These are phyloP conservation scores for Hippocampus comes DNA, from an alignment of 2,113 vertebrate species.

Conservation along the genomic window DNA sequence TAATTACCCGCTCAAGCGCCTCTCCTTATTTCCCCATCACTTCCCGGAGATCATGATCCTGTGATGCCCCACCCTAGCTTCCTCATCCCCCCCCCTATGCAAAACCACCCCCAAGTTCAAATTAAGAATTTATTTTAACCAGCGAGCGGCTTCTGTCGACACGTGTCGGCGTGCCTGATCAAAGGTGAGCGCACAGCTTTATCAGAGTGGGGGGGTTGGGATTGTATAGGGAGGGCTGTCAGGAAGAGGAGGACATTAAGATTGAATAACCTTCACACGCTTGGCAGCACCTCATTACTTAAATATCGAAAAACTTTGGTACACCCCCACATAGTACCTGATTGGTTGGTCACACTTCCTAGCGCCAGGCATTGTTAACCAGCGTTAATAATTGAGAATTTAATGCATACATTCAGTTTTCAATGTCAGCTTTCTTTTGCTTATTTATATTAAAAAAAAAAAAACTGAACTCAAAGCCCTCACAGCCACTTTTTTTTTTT, in stretches of 20 bases:
- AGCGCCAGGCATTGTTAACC: conserved; percentile 61
- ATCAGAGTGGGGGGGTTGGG: conserved; percentile 67
- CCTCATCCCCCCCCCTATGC: conserved; percentile 13
- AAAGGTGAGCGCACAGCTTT: conserved; percentile 73
- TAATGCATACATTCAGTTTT: not conserved
- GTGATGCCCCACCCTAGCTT: conserved; percentile 30
- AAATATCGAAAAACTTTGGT: conserved; percentile 72
- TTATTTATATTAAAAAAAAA: too few species aligned
- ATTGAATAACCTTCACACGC: conserved; percentile 78
- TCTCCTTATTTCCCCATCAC: conserved; percentile 48
- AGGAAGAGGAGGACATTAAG: conserved; percentile 77
- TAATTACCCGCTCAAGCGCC: conserved; percentile 56
- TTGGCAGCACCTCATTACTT: conserved; percentile 74
- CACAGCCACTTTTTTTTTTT: too few species aligned
- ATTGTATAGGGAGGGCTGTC: conserved; percentile 46
- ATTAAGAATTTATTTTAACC: conserved; percentile 80
- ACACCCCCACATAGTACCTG: conserved; percentile 21
- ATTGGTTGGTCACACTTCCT: conserved; percentile 62
- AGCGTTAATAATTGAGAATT: not conserved
- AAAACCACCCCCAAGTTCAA: conserved; percentile 63
- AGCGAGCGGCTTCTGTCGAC: conserved; percentile 74
- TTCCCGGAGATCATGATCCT: conserved; percentile 61
- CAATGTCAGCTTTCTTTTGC: too few species aligned
- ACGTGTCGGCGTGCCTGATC: conserved; percentile 75
- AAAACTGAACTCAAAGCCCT: not conserved